These are phyloP conservation scores for Drosophila pseudoananassae DNA, from an alignment of 1,140 invertebrate species.

Conservation along the genomic window DNA sequence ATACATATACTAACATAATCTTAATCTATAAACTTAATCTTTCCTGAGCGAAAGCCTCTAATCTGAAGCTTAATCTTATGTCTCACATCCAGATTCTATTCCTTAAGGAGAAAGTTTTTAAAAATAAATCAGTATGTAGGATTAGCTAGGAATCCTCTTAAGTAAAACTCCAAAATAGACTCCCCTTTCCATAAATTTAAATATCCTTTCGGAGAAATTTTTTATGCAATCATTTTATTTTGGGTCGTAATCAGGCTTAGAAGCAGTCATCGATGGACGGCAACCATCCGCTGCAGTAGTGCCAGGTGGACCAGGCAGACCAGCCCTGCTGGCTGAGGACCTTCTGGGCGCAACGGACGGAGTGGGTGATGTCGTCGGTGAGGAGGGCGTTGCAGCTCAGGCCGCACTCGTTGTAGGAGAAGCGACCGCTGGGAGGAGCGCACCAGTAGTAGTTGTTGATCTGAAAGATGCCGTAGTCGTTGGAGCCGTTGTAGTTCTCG, in stretches of 20 bases:
- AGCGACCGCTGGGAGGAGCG: conserved; percentile 53
- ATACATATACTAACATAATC: too few species aligned
- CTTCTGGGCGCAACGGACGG: conserved; percentile 70
- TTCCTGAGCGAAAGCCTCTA: neutral
- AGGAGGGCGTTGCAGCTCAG: conserved; percentile 60
- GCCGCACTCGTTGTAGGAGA: conserved; percentile 63
- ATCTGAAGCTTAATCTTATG: neutral
- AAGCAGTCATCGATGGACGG: conserved; percentile 64
- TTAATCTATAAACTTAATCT: neutral
- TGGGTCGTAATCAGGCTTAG: conserved; percentile 23
- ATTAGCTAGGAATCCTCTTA: neutral
- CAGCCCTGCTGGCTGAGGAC: conserved; percentile 68
- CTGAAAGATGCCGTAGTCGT: conserved; percentile 79
- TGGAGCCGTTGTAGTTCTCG: conserved; percentile 66
- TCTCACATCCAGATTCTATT: neutral
- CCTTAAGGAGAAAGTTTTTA: neutral
- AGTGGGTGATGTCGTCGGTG: conserved; percentile 61
- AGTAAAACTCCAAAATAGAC: neutral
- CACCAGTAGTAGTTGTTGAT: conserved; percentile 80
- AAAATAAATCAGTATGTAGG: neutral
- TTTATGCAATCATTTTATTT: conserved; percentile 22
- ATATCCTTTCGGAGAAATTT: neutral
- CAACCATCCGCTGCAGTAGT: conserved; percentile 56
- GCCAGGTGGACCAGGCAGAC: conserved; percentile 72
- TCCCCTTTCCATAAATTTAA: too few species aligned